Percentiles rank a stretch among this genome's conserved stretches.
Conservation (phyloP, 2,113 vertebrate genomes). For the Sakesphorus luctuosus region DNA sequence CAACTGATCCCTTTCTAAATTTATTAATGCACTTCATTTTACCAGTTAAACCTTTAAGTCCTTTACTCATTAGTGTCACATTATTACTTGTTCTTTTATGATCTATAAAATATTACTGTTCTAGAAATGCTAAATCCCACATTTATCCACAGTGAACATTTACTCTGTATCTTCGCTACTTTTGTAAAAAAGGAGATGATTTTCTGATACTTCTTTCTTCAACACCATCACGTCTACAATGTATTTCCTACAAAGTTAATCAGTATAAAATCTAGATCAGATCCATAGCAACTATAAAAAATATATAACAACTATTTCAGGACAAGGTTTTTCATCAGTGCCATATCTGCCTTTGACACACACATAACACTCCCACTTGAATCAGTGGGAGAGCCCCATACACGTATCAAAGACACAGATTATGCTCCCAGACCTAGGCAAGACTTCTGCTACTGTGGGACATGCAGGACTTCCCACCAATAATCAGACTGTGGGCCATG, state of each 20-base stretch:
- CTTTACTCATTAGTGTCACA: slow-evolving; percentile 8
- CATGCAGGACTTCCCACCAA: neutral
- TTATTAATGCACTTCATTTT: slow-evolving; percentile 30
- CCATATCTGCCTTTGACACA: neutral
- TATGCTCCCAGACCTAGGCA: neutral
- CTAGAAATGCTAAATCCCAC: slow-evolving; percentile 13
- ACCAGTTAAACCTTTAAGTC: slow-evolving; percentile 42
- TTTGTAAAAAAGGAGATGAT: neutral
- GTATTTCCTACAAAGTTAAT: slow-evolving; percentile 20
- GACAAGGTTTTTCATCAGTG: slow-evolving; percentile 18
- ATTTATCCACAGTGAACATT: slow-evolving; percentile 20
- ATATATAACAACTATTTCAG: slow-evolving; percentile 39
- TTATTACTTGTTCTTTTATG: neutral
- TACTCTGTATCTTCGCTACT: neutral
- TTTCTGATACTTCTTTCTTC: neutral
- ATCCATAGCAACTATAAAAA: slow-evolving; percentile 55
- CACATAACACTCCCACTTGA: accelerated
- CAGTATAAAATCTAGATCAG: slow-evolving; percentile 51
- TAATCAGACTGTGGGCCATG: accelerated
- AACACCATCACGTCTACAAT: neutral
- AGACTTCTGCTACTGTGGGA: neutral
- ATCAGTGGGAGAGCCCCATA: neutral
- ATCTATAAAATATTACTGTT: neutral
- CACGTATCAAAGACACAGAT: accelerated
- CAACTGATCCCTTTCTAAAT: neutral